Conservation (phyloP, 2,888 invertebrate species). For the Anorthoa munda region DNA sequence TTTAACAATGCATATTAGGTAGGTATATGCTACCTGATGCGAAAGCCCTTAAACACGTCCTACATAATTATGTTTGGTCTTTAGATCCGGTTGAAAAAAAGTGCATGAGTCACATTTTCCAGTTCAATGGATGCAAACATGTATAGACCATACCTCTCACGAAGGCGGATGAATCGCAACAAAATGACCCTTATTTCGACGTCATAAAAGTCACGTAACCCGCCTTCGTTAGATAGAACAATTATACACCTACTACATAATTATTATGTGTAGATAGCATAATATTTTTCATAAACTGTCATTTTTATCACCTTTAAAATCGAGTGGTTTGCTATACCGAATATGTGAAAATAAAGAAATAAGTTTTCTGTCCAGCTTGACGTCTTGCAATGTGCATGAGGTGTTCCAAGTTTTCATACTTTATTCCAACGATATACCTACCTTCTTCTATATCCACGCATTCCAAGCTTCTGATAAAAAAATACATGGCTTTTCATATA, state of each 20-base stretch:
- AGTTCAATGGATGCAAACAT: neutral
- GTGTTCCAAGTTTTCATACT: neutral
- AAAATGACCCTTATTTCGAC: no score
- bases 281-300: neutral
- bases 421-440: neutral
- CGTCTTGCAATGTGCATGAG: neutral
- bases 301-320: slow-evolving; percentile 14
- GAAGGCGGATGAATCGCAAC: no score
- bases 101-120: neutral
- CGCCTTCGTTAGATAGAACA: no score
- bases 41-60: neutral
- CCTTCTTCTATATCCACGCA: neutral
- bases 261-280: neutral
- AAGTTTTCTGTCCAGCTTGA: neutral
- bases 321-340: neutral
- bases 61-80: slow-evolving; percentile 14
- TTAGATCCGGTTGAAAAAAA: slow-evolving; percentile 4
- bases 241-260: no score
- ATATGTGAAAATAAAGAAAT: neutral
- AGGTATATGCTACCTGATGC: neutral
- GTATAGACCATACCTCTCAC: no score
- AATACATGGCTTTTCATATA: neutral
- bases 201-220: no score
- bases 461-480: no score
- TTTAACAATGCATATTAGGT: neutral